Evolutionary conservation across 2,888 invertebrate genomes (phyloP).

Genomic region (Pomacea canaliculata): DNA sequence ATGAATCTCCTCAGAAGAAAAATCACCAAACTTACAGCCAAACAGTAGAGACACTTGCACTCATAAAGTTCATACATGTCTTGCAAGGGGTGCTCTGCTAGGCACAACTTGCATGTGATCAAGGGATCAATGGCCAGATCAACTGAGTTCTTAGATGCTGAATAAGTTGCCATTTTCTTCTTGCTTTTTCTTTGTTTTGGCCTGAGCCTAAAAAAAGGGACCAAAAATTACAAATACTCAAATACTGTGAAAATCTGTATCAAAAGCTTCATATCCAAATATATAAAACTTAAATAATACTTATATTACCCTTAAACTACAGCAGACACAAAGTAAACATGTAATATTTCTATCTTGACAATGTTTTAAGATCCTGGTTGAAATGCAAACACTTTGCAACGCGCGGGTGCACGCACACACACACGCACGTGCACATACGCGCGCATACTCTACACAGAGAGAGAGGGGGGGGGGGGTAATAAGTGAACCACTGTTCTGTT

Average conservation of each 20-base stretch:
- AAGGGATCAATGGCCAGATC: slow-evolving; percentile 63
- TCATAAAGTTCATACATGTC: slow-evolving; percentile 62
- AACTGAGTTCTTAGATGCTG: slow-evolving; percentile 53
- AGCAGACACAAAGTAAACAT: no score
- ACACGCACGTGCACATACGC: background rate
- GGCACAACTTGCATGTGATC: slow-evolving; percentile 62
- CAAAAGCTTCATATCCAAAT: background rate
- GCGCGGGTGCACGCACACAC: background rate
- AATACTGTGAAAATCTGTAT: background rate
- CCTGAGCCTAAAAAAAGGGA: background rate
- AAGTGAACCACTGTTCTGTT: no score
- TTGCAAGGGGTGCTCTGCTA: slow-evolving; percentile 53
- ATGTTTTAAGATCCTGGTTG: no score
- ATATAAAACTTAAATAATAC: background rate
- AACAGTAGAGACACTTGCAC: slow-evolving; percentile 65
- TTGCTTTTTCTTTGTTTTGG: background rate
- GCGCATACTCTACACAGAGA: no score
- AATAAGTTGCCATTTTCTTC: slow-evolving; percentile 54
- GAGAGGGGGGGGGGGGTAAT: no score
- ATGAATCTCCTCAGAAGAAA: background rate
- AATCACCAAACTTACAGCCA: slow-evolving; percentile 47
- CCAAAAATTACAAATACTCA: no score
- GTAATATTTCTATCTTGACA: no score
- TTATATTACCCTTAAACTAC: background rate
- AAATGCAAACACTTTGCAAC: no score